Evolutionary conservation across 2,888 invertebrate genomes (phyloP).

Genomic region (Pimpla rufipes): DNA sequence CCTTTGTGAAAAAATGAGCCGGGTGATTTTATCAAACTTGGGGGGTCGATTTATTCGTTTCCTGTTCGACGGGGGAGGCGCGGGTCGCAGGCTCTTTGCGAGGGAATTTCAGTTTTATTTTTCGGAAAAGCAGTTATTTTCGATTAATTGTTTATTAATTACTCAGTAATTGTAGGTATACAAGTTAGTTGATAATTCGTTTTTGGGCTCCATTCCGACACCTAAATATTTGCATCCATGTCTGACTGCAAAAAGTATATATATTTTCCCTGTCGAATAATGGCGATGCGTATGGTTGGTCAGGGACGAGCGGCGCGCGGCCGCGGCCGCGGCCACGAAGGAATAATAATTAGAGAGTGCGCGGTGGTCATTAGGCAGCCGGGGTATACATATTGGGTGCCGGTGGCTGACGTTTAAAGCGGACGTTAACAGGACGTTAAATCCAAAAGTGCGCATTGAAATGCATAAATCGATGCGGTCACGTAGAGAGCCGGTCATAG

Average conservation of each 20-base stretch:
- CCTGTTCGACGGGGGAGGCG: neutral
- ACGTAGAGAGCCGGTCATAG: conserved; percentile 23
- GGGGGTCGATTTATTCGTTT: neutral
- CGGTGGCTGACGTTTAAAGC: conserved; percentile 37
- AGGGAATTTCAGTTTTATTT: no score
- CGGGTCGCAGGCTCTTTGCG: neutral
- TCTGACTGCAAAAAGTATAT: neutral
- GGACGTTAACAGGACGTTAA: conserved; percentile 53
- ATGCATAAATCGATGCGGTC: conserved; percentile 52
- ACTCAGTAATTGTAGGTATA: no score
- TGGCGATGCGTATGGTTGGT: conserved; percentile 20
- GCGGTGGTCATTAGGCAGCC: conserved; percentile 18
- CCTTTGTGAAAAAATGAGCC: neutral
- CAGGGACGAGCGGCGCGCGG: neutral
- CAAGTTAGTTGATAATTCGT: no score
- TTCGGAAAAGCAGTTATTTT: no score
- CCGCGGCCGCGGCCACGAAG: no score
- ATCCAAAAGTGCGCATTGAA: conserved; percentile 53
- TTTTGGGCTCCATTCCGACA: no score
- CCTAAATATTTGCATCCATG: no score
- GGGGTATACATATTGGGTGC: conserved; percentile 15
- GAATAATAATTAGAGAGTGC: conserved; percentile 40
- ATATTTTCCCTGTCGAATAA: conserved; percentile 34
- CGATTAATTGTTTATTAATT: no score
- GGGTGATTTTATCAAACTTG: neutral